These are phyloP conservation scores for Sapayoa aenigma DNA, from an alignment of 2,113 vertebrate genomes.

Conservation along the genomic window DNA sequence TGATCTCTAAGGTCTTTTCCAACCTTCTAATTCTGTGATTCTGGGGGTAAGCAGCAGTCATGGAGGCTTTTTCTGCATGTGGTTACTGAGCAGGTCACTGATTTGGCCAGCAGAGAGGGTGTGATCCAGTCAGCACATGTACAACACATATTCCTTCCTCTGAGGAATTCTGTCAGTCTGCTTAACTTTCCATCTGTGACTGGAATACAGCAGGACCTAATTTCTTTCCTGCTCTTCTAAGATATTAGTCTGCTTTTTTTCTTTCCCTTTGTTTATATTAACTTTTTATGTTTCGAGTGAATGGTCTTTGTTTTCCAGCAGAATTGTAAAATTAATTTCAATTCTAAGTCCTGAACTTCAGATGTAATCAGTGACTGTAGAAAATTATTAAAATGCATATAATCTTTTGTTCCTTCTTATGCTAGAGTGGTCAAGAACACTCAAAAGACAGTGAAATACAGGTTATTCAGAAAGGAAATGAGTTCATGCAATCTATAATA, in stretches of 20 bases:
- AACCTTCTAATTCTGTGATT: too few species aligned
- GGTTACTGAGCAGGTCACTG: neutral
- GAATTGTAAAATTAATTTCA: neutral
- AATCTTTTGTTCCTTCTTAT: constrained; percentile 2
- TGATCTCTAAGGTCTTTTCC: too few species aligned
- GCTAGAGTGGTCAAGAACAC: constrained; percentile 54
- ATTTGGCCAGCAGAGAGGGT: neutral
- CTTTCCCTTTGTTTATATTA: neutral
- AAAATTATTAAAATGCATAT: neutral
- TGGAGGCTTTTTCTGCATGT: neutral
- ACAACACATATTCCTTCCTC: neutral
- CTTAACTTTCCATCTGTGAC: neutral
- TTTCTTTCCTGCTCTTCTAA: neutral
- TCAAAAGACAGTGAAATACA: constrained; percentile 32
- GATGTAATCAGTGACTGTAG: neutral
- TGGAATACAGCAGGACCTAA: neutral
- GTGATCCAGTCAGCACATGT: neutral
- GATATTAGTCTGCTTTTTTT: neutral
- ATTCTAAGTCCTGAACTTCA: neutral
- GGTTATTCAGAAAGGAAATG: neutral
- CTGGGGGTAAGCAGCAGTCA: neutral
- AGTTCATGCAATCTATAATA: neutral
- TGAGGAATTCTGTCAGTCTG: neutral
- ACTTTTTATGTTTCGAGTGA: neutral
- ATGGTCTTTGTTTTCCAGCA: neutral